Percentiles rank a stretch among this genome's conserved stretches.
These are phyloP conservation scores for Montipora capricornis DNA, from an alignment of 64 coral and sea anemone species.

Conservation along the genomic window DNA sequence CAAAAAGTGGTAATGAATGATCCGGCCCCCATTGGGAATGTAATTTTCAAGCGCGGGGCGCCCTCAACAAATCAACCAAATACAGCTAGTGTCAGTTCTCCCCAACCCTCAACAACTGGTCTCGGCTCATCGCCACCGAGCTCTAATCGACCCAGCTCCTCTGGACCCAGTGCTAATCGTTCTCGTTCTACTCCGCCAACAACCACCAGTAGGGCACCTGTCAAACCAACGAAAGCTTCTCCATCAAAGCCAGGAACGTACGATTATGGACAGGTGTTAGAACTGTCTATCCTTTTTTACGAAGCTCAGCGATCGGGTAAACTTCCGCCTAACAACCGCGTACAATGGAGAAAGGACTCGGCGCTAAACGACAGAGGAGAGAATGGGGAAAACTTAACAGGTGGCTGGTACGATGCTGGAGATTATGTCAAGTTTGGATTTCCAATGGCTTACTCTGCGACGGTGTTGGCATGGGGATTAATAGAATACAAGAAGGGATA, in stretches of 20 bases:
- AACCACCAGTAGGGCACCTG: not conserved
- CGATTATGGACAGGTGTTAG: constrained; percentile 75
- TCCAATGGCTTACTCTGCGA: constrained; percentile 82
- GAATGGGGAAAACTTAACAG: constrained; percentile 83
- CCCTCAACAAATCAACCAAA: not conserved
- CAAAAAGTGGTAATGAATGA: not conserved
- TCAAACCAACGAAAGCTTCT: not conserved
- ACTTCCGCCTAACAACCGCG: constrained; percentile 79
- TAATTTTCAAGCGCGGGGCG: constrained; percentile 37
- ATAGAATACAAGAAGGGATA: constrained; percentile 82
- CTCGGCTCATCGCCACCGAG: not conserved
- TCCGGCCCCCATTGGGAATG: constrained; percentile 28
- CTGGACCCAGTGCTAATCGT: not conserved
- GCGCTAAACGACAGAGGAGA: constrained; percentile 68
- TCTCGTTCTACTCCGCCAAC: not conserved
- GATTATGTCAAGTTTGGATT: constrained; percentile 99
- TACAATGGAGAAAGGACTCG: constrained; percentile 89
- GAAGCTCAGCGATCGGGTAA: constrained; percentile 95
- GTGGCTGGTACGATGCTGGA: constrained; percentile 98
- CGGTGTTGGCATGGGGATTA: constrained; percentile 85
- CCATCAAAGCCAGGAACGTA: constrained; percentile 2
- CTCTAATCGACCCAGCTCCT: not conserved
- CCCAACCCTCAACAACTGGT: not conserved
- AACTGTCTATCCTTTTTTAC: constrained; percentile 91
- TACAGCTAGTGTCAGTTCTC: not conserved